Percentiles rank a stretch among this genome's conserved stretches.
These are phyloP conservation scores for Heliconius nattereri DNA, from an alignment of 1,140 invertebrate species.

Conservation along the genomic window DNA sequence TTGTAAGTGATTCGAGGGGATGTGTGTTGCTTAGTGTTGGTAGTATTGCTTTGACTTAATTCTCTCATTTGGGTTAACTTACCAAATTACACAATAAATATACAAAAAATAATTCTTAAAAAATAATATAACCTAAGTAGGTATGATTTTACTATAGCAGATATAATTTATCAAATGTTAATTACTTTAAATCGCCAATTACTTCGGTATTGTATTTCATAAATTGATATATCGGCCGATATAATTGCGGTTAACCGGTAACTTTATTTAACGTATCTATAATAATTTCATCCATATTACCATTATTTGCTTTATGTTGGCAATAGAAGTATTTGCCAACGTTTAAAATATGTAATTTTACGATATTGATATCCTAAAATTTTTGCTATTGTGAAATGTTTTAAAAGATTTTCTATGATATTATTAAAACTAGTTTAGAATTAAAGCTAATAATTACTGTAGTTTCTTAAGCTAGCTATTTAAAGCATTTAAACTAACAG, in stretches of 20 bases:
- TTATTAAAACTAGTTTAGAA: background rate
- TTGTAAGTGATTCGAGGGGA: slow-evolving; percentile 32
- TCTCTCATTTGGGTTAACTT: background rate
- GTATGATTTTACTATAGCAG: slow-evolving; percentile 1
- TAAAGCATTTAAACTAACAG: background rate
- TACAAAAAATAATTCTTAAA: background rate
- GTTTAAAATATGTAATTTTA: background rate
- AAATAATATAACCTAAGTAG: background rate
- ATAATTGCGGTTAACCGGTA: slow-evolving; percentile 41
- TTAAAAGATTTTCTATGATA: no score
- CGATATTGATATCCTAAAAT: background rate
- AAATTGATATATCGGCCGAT: slow-evolving; percentile 34
- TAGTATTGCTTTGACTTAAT: background rate
- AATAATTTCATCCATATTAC: slow-evolving; percentile 25
- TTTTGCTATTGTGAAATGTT: no score
- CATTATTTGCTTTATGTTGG: background rate
- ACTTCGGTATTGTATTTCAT: slow-evolving; percentile 36
- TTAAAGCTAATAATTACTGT: no score
- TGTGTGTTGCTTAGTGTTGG: slow-evolving; percentile 19
- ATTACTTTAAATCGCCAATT: slow-evolving; percentile 38
- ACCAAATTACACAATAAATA: background rate
- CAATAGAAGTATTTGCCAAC: background rate
- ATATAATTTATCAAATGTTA: slow-evolving; percentile 40
- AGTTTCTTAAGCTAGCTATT: no score
- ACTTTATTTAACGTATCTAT: slow-evolving; percentile 31